Base-by-base conservation (phyloP, 2,797 vertebrate species). In the Tokudaia muenninki region DNA sequence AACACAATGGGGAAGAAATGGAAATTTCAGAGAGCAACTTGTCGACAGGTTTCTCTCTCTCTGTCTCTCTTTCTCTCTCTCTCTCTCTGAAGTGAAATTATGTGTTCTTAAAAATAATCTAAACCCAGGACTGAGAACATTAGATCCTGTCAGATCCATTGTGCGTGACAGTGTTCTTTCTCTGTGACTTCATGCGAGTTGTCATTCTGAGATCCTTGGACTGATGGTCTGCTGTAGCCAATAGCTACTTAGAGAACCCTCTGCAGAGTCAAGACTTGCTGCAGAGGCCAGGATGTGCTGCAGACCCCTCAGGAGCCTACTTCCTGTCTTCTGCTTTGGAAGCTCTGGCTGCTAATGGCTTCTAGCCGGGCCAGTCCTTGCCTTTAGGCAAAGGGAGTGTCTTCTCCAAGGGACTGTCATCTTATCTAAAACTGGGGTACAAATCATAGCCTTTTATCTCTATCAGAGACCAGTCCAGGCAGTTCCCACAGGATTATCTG, bases 51-150 rank as follows among this genome's bases (percentile, higher is more conserved):
- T 4, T 67, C 31, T 7, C 5, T 34, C 2, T 10, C 21, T 41
- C 41, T 41, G 41, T 59, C 21, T 22, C 6, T 59, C 6, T 16
- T 2, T 21, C 19, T 6, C 24, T 41, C 7, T 24, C 3, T 63
- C 5, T 70, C 6, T 70, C 5, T 70, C 13, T 37, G 16, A 97
- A 97, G 63, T 96, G 91, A 93, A 97, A 92, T 95, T 65, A 92
- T 92, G 61, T 78, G n/a, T 92, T 96, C 94, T 96, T 97, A 90
- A 97, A 97, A 97, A 87, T 77, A 77, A 96, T 92, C 82, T 91
- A 81, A 97, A 95, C 84, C 82, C 79, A 96, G 95, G 91, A 96
- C 97, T 91, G 90, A 93, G 93, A 95, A 72, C 22, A 14, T 97
- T 97, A 92, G 96, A 97, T 91, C n/a, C 94, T 97, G 91, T 97